These are phyloP conservation scores for Eulemur rufifrons DNA, from an alignment of 2,113 vertebrate genomes.

Conservation along the genomic window DNA sequence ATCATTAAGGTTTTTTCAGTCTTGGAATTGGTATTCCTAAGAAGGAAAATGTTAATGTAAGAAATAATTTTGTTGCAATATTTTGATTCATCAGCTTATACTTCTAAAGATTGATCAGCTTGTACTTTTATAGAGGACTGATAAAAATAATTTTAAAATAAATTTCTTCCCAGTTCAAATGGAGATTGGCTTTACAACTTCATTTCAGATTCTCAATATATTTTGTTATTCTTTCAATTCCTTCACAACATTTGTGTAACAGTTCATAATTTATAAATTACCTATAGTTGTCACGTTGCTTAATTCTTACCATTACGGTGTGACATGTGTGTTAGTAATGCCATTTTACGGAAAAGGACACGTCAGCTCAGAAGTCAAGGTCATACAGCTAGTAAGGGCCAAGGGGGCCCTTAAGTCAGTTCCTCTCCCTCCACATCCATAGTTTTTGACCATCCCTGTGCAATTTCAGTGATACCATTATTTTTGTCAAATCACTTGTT, in stretches of 20 bases:
- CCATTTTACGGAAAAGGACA: not conserved
- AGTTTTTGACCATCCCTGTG: not conserved
- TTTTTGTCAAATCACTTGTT: not conserved
- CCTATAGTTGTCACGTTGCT: not conserved
- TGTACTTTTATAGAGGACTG: not conserved
- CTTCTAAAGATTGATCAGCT: not conserved
- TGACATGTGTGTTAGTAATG: not conserved
- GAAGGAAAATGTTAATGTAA: not conserved
- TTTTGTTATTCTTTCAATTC: not conserved
- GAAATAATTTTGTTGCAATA: not conserved
- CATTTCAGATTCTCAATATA: not conserved
- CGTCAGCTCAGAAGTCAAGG: not conserved
- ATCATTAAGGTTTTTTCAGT: not conserved
- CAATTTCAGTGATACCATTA: not conserved
- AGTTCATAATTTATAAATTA: not conserved
- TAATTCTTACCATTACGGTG: not conserved
- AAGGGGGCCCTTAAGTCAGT: not conserved
- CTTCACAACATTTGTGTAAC: not conserved
- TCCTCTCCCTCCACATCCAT: not conserved
- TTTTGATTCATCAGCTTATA: not conserved
- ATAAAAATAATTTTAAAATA: not conserved
- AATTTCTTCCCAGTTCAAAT: not conserved
- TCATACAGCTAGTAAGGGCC: fast-evolving
- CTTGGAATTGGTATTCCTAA: not conserved
- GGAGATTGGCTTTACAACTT: not conserved